phyloP scores from a whole-genome alignment of 2,113 vertebrate species.

The Ginglymostoma cirratum region DNA sequence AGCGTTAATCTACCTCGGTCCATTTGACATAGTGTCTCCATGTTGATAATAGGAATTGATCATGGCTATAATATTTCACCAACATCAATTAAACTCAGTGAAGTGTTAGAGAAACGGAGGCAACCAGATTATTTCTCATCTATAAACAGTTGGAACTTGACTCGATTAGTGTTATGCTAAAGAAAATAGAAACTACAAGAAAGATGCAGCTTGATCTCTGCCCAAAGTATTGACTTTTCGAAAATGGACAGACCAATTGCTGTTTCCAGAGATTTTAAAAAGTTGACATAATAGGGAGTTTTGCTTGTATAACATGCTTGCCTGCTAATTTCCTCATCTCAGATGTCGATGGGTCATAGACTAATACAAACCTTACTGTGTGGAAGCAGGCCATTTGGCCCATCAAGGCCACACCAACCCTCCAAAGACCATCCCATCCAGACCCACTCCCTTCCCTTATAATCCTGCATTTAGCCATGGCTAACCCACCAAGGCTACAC shows the following conservation, averaged over 20 bases:
- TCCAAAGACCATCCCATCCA: too few relatives aligned
- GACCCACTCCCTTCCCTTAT: too few relatives aligned
- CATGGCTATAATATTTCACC: slow-evolving; percentile 10
- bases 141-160: not conserved
- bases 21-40: not conserved
- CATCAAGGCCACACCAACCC: too few relatives aligned
- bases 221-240: not conserved
- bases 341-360: too few relatives aligned
- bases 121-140: not conserved
- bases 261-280: not conserved
- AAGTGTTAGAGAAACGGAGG: not conserved
- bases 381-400: not conserved
- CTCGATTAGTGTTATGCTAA: not conserved
- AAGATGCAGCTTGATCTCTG: not conserved
- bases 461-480: too few relatives aligned
- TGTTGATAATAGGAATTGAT: not conserved
- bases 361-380: too few relatives aligned
- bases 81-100: not conserved
- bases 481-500: too few relatives aligned
- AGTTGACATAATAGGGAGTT: not conserved
- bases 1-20: not conserved
- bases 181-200: not conserved
- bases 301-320: not conserved
- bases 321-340: not conserved
- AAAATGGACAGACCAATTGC: not conserved